Evolutionary conservation across 2,888 invertebrate species (phyloP), one percentile per base, ranked within the genome.

Genomic region (Helleia helle): DNA sequence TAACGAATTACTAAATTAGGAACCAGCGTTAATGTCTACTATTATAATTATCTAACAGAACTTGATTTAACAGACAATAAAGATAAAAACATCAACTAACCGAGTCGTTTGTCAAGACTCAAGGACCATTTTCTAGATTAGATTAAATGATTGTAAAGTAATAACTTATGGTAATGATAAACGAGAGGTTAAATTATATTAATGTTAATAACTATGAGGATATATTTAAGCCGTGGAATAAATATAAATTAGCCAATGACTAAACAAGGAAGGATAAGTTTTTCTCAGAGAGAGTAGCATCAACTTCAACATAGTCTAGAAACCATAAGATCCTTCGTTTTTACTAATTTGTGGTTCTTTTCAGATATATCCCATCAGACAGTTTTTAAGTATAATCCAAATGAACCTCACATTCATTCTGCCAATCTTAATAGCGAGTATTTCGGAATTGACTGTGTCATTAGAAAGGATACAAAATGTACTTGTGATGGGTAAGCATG

Each of bases 371-470:
- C 87, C 88, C 1, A 75, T 88, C 48, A 87, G 88, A 40, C 87
- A 87, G 50, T 89, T 86, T 58, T 86, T 86, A 42, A 80, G 85
- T 45, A 76, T 87, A 24, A 72, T 89, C 9, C 88, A 88, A 59
- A 63, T 77, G 14, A 87, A 87, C 30, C 71, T 89, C 52, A 87
- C 88, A 3, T 66, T 88, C 54, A 81, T 86, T 26, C 73, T 87
- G 50, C 90, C 86, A 6, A 57, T 84, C 48, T 89, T 86, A 4
- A 72, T 89, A 1, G 79, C 87, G 0, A 70, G 77, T 50, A 62
- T 87, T 1, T 87, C 89, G 0, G 89, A 90, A 58, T 77, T 87
- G 58, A 58, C 81, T 18, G 86, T 89, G 1, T 86, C 90, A 0
- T 58, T 89, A 26, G 80, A 85, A 43, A 77, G 90, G 55, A 80